phyloP scores from a whole-genome alignment of 2,888 invertebrate species.

The Hermaeophaga mercurialis region DNA sequence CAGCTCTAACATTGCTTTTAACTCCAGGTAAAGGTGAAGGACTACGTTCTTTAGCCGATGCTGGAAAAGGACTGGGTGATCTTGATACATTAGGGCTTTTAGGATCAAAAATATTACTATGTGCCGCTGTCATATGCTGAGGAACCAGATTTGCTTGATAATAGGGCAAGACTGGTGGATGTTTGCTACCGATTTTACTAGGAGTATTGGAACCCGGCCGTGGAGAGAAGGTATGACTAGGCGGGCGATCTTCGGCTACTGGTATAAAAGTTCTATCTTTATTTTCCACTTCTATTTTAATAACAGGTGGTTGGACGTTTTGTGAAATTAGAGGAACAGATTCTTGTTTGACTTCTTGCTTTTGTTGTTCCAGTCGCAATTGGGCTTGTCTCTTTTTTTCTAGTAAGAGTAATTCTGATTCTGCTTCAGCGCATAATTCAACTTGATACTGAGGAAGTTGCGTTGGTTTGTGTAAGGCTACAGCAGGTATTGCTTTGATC shows the following conservation, averaged over 20 bases:
- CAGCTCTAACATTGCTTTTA: constrained; percentile 58
- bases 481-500: constrained; percentile 46
- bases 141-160: constrained; percentile 79
- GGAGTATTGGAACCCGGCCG: constrained; percentile 69
- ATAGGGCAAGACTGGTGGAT: constrained; percentile 75
- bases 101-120: constrained; percentile 66
- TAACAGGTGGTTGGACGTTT: constrained; percentile 35
- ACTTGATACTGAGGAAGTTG: constrained; percentile 69
- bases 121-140: constrained; percentile 67
- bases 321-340: not conserved
- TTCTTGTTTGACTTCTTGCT: constrained; percentile 8
- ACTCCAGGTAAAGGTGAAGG: constrained; percentile 50
- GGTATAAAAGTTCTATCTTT: constrained; percentile 66
- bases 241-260: constrained; percentile 61
- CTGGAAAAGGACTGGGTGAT: constrained; percentile 68
- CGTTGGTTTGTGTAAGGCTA: constrained; percentile 64
- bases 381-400: constrained; percentile 45
- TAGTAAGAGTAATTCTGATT: constrained; percentile 46
- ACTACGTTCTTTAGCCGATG: constrained; percentile 49
- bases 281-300: constrained; percentile 48
- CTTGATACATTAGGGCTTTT: constrained; percentile 65
- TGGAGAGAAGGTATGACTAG: constrained; percentile 61
- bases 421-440: constrained; percentile 57
- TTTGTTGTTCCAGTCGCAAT: constrained; percentile 33
- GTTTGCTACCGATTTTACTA: constrained; percentile 74